Base-by-base conservation (phyloP, 1,140 invertebrate genomes). In the Drosophila biarmipes region DNA sequence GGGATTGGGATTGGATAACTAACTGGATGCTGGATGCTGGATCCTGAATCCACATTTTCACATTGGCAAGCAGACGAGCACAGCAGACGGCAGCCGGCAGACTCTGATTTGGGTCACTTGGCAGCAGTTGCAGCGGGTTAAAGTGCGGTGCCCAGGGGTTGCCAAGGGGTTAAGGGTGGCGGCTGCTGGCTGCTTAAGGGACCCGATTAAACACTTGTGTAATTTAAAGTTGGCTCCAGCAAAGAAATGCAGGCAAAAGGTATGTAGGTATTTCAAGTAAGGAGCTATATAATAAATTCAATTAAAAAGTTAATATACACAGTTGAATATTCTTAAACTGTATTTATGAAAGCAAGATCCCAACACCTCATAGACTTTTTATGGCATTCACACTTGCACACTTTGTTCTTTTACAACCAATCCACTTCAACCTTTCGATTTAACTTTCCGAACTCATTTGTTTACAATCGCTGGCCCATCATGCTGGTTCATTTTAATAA, bases 101-200 rank as follows among this genome's bases (percentile, higher is more conserved):
- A 21, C 72, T 15, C 40, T 21, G 54, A 76, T 68, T 76, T 68
- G 73, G 73, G 73, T 68, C 73, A 75, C 73, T 75, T 74, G 54
- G 73, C 73, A 66, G 66, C 58, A 53, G 61, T 35, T 68, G 67
- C 63, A 68, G 51, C 51, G 51, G 63, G 57, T 46, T 45, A 53
- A 40, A 48, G 37, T 69, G 48, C 66, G 31, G 42, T 12, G 34
- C 10, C 27, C 38, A 49, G 45, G 52, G 37, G 55, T 34, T 51
- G 24, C 24, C 24, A 57, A 51, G 55, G 21, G 51, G 34, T 11
- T n/a, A 38, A 11, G n/a, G 27, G 14, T 5, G 19, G 14, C 5
- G n/a, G n/a, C n/a, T n/a, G n/a, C 7, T 27, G 19, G 7, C 10
- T 12, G 31, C 56, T 19, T n/a, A 29, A 12, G 38, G 29, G 19